Evolutionary conservation across 2,797 vertebrate species (phyloP).

Genomic region (Mionectes olivaceus): DNA sequence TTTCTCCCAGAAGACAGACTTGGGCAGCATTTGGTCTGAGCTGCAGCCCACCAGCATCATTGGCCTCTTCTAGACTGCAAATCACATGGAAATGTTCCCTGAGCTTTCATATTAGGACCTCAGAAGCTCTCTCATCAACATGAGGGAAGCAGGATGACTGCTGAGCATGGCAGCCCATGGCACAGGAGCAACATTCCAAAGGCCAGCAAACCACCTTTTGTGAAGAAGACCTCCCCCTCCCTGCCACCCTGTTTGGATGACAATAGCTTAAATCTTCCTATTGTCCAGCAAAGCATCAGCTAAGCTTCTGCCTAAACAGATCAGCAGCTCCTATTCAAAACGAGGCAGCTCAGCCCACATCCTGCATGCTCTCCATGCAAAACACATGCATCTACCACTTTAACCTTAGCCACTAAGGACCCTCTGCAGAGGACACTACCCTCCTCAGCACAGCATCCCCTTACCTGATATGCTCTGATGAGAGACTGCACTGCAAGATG

Average conservation of each 20-base stretch:
- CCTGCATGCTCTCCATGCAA: neutral
- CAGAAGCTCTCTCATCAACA: neutral
- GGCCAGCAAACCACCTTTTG: neutral
- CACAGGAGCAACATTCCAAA: neutral
- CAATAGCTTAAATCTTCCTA: neutral
- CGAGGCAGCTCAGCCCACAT: neutral
- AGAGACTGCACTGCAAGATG: conserved; percentile 98
- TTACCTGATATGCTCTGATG: conserved; percentile 97
- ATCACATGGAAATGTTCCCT: neutral
- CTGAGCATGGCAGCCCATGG: neutral
- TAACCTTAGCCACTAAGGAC: neutral
- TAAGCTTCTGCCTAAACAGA: neutral
- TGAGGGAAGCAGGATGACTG: neutral
- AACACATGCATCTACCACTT: fast-evolving
- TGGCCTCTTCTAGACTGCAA: neutral
- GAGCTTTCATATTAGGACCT: neutral
- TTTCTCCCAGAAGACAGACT: neutral
- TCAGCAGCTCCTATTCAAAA: neutral
- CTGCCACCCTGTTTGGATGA: neutral
- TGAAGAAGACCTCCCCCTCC: neutral
- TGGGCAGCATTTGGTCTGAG: neutral
- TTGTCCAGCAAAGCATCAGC: neutral
- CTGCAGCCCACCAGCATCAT: neutral
- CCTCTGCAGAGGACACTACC: fast-evolving
- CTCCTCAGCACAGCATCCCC: fast-evolving